These are phyloP conservation scores for Aphelenchoides fujianensis DNA, from an alignment of 1,140 invertebrate genomes.

Conservation along the genomic window DNA sequence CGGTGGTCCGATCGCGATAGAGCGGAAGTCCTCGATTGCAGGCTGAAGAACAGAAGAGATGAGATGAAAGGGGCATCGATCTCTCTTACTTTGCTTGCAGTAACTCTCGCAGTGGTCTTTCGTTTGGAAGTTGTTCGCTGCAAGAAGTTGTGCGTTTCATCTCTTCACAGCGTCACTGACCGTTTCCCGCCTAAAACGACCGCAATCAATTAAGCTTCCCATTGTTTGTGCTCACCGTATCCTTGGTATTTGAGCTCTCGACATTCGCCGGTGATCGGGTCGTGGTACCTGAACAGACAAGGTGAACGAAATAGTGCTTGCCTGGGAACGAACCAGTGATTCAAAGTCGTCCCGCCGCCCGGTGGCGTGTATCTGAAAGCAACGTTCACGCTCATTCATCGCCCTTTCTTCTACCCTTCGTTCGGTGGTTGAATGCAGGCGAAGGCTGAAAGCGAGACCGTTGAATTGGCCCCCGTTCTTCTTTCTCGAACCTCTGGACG, in stretches of 20 bases:
- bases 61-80: neutral
- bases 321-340: too few species aligned
- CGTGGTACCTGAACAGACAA: too few species aligned
- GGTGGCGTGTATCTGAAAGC: slow-evolving; percentile 53
- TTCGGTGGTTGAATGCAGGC: slow-evolving; percentile 62
- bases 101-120: slow-evolving; percentile 62
- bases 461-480: slow-evolving; percentile 8
- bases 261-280: slow-evolving; percentile 59
- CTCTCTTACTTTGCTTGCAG: slow-evolving; percentile 61
- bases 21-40: slow-evolving; percentile 60
- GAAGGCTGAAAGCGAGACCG: slow-evolving; percentile 47
- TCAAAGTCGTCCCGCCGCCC: slow-evolving; percentile 59
- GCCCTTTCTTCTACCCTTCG: too few species aligned
- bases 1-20: slow-evolving; percentile 60
- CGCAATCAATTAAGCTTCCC: too few species aligned
- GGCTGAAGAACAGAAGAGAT: slow-evolving; percentile 41
- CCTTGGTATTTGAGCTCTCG: slow-evolving; percentile 61
- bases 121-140: slow-evolving; percentile 59
- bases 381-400: neutral
- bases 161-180: too few species aligned
- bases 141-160: too few species aligned
- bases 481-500: slow-evolving; percentile 51
- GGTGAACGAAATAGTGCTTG: too few species aligned
- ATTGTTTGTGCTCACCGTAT: slow-evolving; percentile 56
- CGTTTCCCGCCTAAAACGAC: too few species aligned